A percentile compares a stretch with the other conserved stretches of the same genome.
Evolutionary conservation across 2,888 invertebrate genomes (phyloP).

Genomic region (Leistus spinibarbis): DNA sequence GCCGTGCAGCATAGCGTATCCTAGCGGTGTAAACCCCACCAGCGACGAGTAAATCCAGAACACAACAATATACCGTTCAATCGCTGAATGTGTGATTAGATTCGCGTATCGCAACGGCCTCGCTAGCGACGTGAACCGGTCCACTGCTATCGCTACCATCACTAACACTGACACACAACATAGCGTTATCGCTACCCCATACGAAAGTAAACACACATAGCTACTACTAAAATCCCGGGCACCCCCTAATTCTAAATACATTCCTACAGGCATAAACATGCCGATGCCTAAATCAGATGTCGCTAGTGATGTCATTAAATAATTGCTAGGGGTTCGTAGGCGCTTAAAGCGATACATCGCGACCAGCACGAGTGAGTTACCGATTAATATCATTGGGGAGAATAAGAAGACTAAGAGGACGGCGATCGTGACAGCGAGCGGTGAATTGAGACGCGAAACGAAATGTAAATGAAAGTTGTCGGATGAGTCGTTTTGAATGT

Average conservation of each 20-base stretch:
- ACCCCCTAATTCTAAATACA: slow-evolving; percentile 63
- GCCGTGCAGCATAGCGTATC: slow-evolving; percentile 56
- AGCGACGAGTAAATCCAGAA: slow-evolving; percentile 65
- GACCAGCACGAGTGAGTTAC: slow-evolving; percentile 65
- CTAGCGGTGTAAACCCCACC: slow-evolving; percentile 63
- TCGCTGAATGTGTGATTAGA: slow-evolving; percentile 66
- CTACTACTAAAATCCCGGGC: slow-evolving; percentile 55
- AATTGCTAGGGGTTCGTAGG: slow-evolving; percentile 67
- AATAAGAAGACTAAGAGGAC: slow-evolving; percentile 61
- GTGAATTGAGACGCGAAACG: slow-evolving; percentile 50
- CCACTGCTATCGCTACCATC: slow-evolving; percentile 67
- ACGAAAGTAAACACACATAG: slow-evolving; percentile 62
- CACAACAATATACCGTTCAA: slow-evolving; percentile 62
- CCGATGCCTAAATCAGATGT: slow-evolving; percentile 65
- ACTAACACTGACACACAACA: slow-evolving; percentile 66
- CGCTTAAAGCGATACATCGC: slow-evolving; percentile 66
- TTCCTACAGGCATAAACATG: slow-evolving; percentile 64
- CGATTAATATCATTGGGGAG: slow-evolving; percentile 64
- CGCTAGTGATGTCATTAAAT: slow-evolving; percentile 65
- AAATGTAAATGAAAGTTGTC: not conserved
- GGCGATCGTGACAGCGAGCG: slow-evolving; percentile 58
- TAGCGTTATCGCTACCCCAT: slow-evolving; percentile 63
- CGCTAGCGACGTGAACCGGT: slow-evolving; percentile 66
- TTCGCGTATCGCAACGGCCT: slow-evolving; percentile 68
- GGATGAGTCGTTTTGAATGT: not conserved